Base-by-base conservation (phyloP, 2,113 vertebrate genomes). In the Gadus macrocephalus region DNA sequence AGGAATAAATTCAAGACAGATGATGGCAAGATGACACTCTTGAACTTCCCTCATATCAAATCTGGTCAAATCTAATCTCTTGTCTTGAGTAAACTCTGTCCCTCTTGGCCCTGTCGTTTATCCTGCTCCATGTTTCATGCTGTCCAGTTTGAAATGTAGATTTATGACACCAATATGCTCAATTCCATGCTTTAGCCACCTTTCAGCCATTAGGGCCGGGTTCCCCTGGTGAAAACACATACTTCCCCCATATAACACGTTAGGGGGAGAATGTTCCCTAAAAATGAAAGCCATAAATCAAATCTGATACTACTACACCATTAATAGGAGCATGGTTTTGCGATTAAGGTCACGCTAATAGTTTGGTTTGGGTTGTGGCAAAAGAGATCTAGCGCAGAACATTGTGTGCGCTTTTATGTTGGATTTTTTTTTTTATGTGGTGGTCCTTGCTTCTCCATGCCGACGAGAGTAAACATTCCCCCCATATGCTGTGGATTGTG, bases 251-350 rank as follows among this genome's bases (percentile, higher is more conserved):
- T 87, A 91, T 90, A 88, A 90, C 85, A 83, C 88, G 83, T 89
- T 90, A 91, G 89, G 85, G 78, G 12, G 83, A 88, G 86, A 49
- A 9, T 82, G 83, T 84, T 88, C 81, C 85, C 85, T 81, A 91
- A 91, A 89, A 92, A 93, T 91, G 88, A 92, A 89, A 90, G 84
- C 70, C 84, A 91, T 92, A 91, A 91, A 91, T 93, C 89, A 91
- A 77, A 85, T 87, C 72, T 85, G 77, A 75, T 80, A 78, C 72
- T 87, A 91, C 92, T 91, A 90, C 83, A 74, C 81, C 86, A 89
- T 91, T 91, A 91, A 92, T 87, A 86, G 83, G 81, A 90, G 86
- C 87, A 90, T 83, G 86, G 88, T 90, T 91, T 90, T 91, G 88
- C 89, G 88, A 80, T 92, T 91, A 90, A 79, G 86, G 81, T 88